A percentile compares a stretch with the other conserved stretches of the same genome.
Conservation (phyloP, 2,797 vertebrate genomes). For the Pempheris klunzingeri region DNA sequence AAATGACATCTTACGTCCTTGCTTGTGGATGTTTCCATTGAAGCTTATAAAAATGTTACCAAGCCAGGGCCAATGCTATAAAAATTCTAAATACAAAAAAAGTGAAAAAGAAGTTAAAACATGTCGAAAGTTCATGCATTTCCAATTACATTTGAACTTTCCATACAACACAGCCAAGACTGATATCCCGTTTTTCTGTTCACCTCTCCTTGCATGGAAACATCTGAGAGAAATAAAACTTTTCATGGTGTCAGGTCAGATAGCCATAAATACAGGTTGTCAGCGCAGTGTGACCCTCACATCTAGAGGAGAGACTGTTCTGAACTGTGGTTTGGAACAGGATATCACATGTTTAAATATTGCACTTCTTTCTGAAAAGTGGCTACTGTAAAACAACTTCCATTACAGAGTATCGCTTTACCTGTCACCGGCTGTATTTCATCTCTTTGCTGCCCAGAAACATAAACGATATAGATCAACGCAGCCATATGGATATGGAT, state of each 20-base stretch:
- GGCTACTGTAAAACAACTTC: constrained; percentile 84
- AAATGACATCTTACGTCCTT: constrained; percentile 63
- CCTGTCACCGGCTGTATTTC: constrained; percentile 78
- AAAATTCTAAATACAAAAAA: constrained; percentile 56
- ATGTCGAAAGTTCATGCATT: constrained; percentile 67
- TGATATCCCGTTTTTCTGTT: constrained; percentile 67
- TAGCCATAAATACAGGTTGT: constrained; percentile 82
- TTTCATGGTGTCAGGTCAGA: constrained; percentile 83
- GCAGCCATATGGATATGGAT: constrained; percentile 62
- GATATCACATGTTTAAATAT: constrained; percentile 85
- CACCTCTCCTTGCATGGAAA: constrained; percentile 76
- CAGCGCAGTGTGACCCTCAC: constrained; percentile 73
- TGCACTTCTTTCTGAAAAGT: constrained; percentile 79
- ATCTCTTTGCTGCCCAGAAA: constrained; percentile 66
- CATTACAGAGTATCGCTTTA: constrained; percentile 74
- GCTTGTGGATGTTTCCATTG: constrained; percentile 77
- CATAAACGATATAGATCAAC: constrained; percentile 72
- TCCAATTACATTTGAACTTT: constrained; percentile 79
- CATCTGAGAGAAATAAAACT: constrained; percentile 85
- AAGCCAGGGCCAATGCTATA: constrained; percentile 52
- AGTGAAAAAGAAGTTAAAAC: constrained; percentile 46
- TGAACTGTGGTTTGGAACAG: constrained; percentile 73
- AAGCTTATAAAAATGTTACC: constrained; percentile 71
- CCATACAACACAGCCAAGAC: constrained; percentile 68
- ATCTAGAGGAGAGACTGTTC: constrained; percentile 69